phyloP scores from a whole-genome alignment of 2,888 invertebrate genomes.

The Ochropleura leucogaster region DNA sequence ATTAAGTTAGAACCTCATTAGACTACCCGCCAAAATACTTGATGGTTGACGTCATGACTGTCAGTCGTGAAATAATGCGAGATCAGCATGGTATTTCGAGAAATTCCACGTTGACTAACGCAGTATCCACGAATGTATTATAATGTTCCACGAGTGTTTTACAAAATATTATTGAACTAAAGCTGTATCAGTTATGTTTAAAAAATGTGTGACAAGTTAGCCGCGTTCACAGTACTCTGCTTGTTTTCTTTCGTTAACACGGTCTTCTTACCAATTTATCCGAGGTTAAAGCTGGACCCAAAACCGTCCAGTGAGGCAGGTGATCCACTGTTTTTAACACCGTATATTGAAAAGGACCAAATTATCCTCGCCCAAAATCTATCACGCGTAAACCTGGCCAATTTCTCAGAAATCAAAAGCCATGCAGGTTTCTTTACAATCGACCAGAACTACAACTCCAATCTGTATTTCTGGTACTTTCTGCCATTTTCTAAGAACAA shows the following conservation, averaged over 20 bases:
- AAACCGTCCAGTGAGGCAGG: constrained; percentile 70
- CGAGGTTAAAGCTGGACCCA: constrained; percentile 76
- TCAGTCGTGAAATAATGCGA: neutral
- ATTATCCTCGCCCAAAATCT: constrained; percentile 84
- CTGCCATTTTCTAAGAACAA: constrained; percentile 84
- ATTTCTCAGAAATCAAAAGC: constrained; percentile 84
- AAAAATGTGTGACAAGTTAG: constrained; percentile 12
- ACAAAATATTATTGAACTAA: neutral
- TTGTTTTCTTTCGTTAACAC: constrained; percentile 44
- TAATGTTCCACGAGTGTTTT: neutral
- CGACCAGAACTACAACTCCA: constrained; percentile 88
- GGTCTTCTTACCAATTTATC: constrained; percentile 77
- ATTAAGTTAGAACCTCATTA: constrained; percentile 21
- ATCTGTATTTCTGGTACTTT: constrained; percentile 92
- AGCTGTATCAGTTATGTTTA: neutral
- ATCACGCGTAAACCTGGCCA: constrained; percentile 78
- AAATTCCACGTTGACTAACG: constrained; percentile 1
- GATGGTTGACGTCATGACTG: neutral
- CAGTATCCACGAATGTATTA: neutral
- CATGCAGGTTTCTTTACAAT: constrained; percentile 92
- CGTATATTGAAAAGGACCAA: constrained; percentile 88
- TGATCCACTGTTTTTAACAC: constrained; percentile 90
- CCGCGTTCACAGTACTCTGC: neutral
- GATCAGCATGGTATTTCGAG: neutral
- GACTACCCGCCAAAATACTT: neutral